Evolutionary conservation across 2,797 vertebrate genomes (phyloP), one percentile per base, ranked within the genome.

Genomic region (Odontamblyopus rebecca): DNA sequence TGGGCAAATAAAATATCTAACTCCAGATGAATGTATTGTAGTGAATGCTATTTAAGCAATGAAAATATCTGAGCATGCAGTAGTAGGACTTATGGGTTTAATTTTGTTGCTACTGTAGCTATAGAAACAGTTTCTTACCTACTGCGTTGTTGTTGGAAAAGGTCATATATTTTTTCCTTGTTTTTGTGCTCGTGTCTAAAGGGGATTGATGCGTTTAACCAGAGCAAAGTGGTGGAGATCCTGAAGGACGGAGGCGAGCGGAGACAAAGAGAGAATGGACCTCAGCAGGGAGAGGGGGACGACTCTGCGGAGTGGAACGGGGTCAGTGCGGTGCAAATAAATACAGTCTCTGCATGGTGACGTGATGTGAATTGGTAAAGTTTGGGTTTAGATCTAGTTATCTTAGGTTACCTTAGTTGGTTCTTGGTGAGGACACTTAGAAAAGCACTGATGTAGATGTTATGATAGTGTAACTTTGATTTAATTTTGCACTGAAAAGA

Each of bases 161-260:
- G 44, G 61, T 2, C 57, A 6, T 30, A 30, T 51, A 64, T 57
- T 56, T 54, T 38, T 2, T 62, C 48, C 53, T 60, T 62, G 5
- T 65, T 54, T 8, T 57, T 8, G 71, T 23, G 38, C 2, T 53
- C 29, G 13, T 35, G 41, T 30, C 50, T 1, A 60, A 16, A 96
- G 95, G 96, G 96, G 26, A 93, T 96, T 4, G 95, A 96, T 50
- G 95, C 95, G 8, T 94, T 95, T 0, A 96, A 96, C 90, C 95
- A 96, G 92, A 96, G 95, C 71, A 97, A 95, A 77, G 95, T 96
- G 86, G 95, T 96, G 82, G 95, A 96, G 84, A 91, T 96, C 74
- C 91, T 97, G 77, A 97, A 96, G 87, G 95, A 96, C 0, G 93
- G 94, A 1, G 81, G 88, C 1, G 94, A 93, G 72, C 85, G 91